Percentiles rank a stretch among this genome's conserved stretches.
Conservation (phyloP, 1,140 invertebrate species). For the Papilio dardanus region DNA sequence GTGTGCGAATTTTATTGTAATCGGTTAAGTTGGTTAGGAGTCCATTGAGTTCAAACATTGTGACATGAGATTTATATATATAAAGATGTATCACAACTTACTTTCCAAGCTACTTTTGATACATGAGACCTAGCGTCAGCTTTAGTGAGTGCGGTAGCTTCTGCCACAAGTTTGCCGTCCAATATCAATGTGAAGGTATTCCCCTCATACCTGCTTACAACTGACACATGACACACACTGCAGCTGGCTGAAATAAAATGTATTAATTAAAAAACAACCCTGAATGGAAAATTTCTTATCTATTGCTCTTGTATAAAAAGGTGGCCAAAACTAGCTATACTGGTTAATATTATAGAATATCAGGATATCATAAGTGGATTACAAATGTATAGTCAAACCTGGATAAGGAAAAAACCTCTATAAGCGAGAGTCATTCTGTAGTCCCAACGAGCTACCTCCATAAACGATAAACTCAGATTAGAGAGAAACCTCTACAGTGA, state of each 20-base stretch:
- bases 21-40: no score
- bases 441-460: no score
- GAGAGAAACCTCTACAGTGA: no score
- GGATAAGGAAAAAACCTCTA: no score
- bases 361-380: no score
- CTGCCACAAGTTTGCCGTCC: slow-evolving; percentile 52
- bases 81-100: slow-evolving; percentile 51
- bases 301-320: background rate
- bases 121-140: slow-evolving; percentile 55
- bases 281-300: background rate
- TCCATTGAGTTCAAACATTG: no score
- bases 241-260: slow-evolving; percentile 65
- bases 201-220: slow-evolving; percentile 51
- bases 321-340: background rate
- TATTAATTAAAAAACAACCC: background rate
- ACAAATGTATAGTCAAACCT: no score
- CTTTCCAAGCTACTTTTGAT: slow-evolving; percentile 62
- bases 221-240: slow-evolving; percentile 50
- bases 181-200: slow-evolving; percentile 49
- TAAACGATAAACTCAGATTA: no score
- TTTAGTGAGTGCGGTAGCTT: slow-evolving; percentile 48
- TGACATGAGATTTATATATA: no score
- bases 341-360: no score
- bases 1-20: no score
- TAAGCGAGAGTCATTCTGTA: no score